A percentile compares a stretch with the other conserved stretches of the same genome.
phyloP scores from a whole-genome alignment of 2,113 vertebrate species.

The Leptobrachium leishanense region DNA sequence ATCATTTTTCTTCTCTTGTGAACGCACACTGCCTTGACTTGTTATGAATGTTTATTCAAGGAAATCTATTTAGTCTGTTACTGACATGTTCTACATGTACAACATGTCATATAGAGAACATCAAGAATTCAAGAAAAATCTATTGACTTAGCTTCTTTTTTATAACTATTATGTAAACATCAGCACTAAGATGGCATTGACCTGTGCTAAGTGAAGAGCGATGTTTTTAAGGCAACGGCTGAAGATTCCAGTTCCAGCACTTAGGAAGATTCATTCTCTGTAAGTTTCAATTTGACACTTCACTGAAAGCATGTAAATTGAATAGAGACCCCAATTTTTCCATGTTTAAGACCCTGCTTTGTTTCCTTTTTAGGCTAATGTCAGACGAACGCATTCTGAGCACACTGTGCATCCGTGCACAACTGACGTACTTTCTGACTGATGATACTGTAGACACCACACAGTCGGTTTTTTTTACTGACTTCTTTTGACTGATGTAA shows the following conservation, averaged over 20 bases:
- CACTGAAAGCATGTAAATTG: slow-evolving; percentile 8
- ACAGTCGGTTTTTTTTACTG: too few species aligned
- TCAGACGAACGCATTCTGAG: background rate
- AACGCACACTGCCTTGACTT: slow-evolving; percentile 49
- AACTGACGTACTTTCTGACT: background rate
- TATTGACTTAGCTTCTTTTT: slow-evolving; percentile 45
- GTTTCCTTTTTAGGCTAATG: background rate
- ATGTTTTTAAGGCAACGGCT: background rate
- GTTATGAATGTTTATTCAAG: slow-evolving; percentile 62
- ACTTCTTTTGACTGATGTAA: too few species aligned
- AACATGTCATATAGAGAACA: slow-evolving; percentile 15
- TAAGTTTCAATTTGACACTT: slow-evolving; percentile 1
- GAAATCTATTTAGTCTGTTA: slow-evolving; percentile 42
- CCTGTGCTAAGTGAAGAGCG: slow-evolving; percentile 40
- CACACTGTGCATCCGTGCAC: too few species aligned
- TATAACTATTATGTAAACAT: slow-evolving; percentile 21
- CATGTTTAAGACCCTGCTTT: background rate
- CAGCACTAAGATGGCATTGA: slow-evolving; percentile 39
- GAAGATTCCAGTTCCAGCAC: slow-evolving; percentile 3
- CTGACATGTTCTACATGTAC: slow-evolving; percentile 42
- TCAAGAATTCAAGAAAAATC: slow-evolving; percentile 33
- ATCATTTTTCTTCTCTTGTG: slow-evolving; percentile 55
- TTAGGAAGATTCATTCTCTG: slow-evolving; percentile 13
- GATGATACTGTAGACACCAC: background rate
- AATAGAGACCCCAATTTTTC: background rate